Evolutionary conservation across 2,888 invertebrate genomes (phyloP), one percentile per base, ranked within the genome.

Genomic region (Hesperia comma): DNA sequence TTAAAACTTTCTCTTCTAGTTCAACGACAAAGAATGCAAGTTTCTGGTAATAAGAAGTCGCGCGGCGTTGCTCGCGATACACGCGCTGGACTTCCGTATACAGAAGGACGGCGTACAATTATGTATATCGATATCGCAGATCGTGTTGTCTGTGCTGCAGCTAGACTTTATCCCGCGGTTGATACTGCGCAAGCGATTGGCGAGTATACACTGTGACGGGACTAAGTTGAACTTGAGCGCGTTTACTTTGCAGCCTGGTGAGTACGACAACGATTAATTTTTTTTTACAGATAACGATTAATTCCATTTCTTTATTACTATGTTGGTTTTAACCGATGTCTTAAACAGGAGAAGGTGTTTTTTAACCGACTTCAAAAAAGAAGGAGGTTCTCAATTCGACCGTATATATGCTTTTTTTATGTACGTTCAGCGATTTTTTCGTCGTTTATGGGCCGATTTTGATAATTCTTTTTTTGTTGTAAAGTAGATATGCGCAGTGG

Each of bases 191-290:
- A 81, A 80, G 46, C 46, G 79, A 2, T 26, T 89, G 3, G 21
- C 71, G 0, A 40, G 70, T 61, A 72, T 71, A 0, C 79, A 79
- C 32, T 75, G 77, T 1, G 66, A 63, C 0, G 78, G 81, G 0
- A 71, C 63, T 0, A 78, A 76, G 8, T 60, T 90, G 43, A 75
- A 86, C 71, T 70, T 92, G 56, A 82, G 72, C 6, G 75, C 73
- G 0, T 92, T 92, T 55, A 88, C 88, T 19, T 49, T 80, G 49
- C 78, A 84, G 61, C 72, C 75, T 26, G 91, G 91, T 90, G 49
- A 71, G 80, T 75, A 61, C 21, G 19, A n/a, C n/a, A n/a, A n/a
- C 5, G 21, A 26, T 26, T 26, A 26, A 5, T 26, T 26, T 26
- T 26, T 26, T 26, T 26, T 26, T 26, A 2, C 26, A n/a, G n/a